Evolutionary conservation across 2,888 invertebrate genomes (phyloP), one percentile per base, ranked within the genome.

Genomic region (Poecilobothrus nobilitatus): DNA sequence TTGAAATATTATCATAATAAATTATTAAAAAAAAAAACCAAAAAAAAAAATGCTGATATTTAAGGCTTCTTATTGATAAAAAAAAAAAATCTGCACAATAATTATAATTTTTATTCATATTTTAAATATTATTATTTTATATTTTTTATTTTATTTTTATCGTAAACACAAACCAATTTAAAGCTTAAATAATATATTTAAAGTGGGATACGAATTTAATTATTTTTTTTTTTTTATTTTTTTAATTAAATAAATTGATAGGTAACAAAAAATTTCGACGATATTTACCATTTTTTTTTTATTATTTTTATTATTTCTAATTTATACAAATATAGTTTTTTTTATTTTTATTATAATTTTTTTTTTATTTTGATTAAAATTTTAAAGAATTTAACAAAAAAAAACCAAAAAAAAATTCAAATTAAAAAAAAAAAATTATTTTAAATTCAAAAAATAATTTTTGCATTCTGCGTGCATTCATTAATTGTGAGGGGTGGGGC

Each of bases 401-500:
- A 27, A 4, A 20, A 53, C 22, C 21, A 62, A 62, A 61, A n/a
- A 62, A 33, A 20, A 67, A 62, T 44, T 15, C 33, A 67, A 37
- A 63, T 34, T 63, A 63, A 44, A n/a, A 64, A 64, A 41, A 12
- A 61, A 27, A 63, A 20, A 22, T 44, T 22, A 21, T 27, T 37
- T 34, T 63, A 66, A 44, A 63, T 65, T 61, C 61, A 41, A 27
- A 27, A 27, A 27, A 64, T 66, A 64, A 67, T 22, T 37, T 33
- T 66, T 70, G 67, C 67, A 74, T 79, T 78, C 79, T 78, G 80
- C 80, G 81, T 81, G 82, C 81, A 81, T 80, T 81, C 78, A 79
- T 76, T 75, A 75, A 71, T 76, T 77, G 78, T 76, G 82, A 82
- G 81, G 81, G 81, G 81, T 79, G 82, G 75, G 82, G 81, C 81